Evolutionary conservation across 1,140 invertebrate genomes (phyloP).

Genomic region (Antheraea pernyi): DNA sequence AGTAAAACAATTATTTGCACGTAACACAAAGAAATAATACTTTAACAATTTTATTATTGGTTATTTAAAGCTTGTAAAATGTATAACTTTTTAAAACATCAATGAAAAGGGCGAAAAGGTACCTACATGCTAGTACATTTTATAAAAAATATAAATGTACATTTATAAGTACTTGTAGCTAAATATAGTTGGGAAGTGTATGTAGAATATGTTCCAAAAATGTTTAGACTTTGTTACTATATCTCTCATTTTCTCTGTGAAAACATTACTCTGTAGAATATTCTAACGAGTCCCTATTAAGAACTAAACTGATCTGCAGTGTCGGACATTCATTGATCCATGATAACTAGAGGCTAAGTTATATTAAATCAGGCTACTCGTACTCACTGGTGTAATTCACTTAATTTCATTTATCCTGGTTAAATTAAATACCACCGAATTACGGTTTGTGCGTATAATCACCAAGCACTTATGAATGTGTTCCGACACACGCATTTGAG

Average conservation of each 20-base stretch:
- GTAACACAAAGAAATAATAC: too few species aligned
- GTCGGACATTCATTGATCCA: conserved; percentile 59
- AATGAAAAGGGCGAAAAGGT: too few species aligned
- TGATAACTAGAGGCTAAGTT: conserved; percentile 69
- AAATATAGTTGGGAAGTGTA: too few species aligned
- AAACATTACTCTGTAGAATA: conserved; percentile 43
- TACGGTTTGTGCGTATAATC: conserved; percentile 50
- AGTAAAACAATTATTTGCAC: not conserved
- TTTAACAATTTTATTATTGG: too few species aligned
- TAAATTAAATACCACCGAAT: conserved; percentile 50
- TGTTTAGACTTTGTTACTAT: not conserved
- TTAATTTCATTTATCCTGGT: conserved; percentile 64
- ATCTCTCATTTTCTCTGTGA: not conserved
- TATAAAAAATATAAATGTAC: too few species aligned
- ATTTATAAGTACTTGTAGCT: too few species aligned
- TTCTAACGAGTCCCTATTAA: conserved; percentile 69
- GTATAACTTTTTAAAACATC: too few species aligned
- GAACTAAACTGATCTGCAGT: conserved; percentile 52
- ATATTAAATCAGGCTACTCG: conserved; percentile 62
- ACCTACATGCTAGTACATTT: too few species aligned
- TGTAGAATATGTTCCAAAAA: too few species aligned
- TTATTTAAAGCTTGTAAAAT: too few species aligned
- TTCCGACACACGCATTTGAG: too few species aligned
- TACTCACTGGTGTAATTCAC: conserved; percentile 51
- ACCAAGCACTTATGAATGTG: too few species aligned